Evolutionary conservation across 2,888 invertebrate genomes (phyloP), one percentile per base, ranked within the genome.

Genomic region (Sipha maydis): DNA sequence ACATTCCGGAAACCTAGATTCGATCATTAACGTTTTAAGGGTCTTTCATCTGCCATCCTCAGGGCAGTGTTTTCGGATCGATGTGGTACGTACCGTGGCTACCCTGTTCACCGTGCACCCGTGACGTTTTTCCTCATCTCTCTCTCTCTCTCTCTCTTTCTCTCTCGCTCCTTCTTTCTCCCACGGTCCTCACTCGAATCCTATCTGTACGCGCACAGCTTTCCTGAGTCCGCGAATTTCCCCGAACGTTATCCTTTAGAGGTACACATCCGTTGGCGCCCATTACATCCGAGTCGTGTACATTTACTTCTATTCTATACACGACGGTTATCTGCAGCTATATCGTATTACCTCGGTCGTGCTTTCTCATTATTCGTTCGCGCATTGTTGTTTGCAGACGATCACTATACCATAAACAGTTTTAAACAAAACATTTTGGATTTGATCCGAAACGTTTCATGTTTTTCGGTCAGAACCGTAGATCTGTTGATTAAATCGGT

Each of bases 1-100:
- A 48, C 41, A 31, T n/a, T 71, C 48, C 25, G 48, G 21, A 69
- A 41, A 69, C 28, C 28, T 67, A 61, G 67, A 80, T 80, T 80
- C 67, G 67, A 69, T 82, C 69, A 48, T 82, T 69, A 82, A 82
- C 82, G 69, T 41, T 82, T 69, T 69, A 28, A 71, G 69, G 69
- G 28, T 25, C 41, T 82, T 82, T 82, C 69, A 69, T 48, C 82
- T 69, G 41, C 69, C 69, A 82, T 28, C 41, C 28, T 41, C 67
- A 69, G 69, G 11, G 21, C 67, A 69, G n/a, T 41, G 67, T 69
- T 82, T 80, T 69, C 17, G 80, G 80, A 82, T 82, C 80, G 21
- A 69, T 69, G 41, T 82, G 38, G 69, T 41, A 28, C 80, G 41
- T 69, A n/a, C 41, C 28, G 48, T 14, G 25, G 41, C 28, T 41